Conservation (phyloP, 1,140 invertebrate genomes). For the Apis florea region DNA sequence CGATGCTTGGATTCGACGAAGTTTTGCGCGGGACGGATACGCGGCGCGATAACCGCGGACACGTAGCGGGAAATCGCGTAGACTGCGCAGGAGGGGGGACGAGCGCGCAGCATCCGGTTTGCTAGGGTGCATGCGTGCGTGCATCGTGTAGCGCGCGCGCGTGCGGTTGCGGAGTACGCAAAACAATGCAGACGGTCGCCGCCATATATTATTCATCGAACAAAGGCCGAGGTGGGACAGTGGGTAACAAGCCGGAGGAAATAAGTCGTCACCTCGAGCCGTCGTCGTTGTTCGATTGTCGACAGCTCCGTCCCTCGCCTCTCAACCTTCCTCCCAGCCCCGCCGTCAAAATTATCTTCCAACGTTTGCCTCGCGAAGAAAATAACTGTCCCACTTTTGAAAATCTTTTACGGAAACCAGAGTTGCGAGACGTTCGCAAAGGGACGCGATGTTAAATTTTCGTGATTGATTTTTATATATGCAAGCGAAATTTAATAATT, state of each 20-base stretch:
- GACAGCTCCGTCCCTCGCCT: slow-evolving; percentile 1
- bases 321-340: background rate
- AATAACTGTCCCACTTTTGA: too few species aligned
- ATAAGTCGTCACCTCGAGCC: slow-evolving; percentile 64
- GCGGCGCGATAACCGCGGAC: slow-evolving; percentile 51
- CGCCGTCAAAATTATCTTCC: background rate
- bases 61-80: slow-evolving; percentile 71
- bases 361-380: background rate
- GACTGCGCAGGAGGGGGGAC: slow-evolving; percentile 59
- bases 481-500: too few species aligned
- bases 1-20: slow-evolving; percentile 39
- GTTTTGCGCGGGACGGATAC: slow-evolving; percentile 59
- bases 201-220: slow-evolving; percentile 74
- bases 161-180: slow-evolving; percentile 52
- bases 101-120: slow-evolving; percentile 70
- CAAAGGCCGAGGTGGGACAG: slow-evolving; percentile 52
- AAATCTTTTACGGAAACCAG: too few species aligned
- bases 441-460: background rate
- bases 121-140: slow-evolving; percentile 31
- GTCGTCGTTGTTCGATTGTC: slow-evolving; percentile 31
- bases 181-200: slow-evolving; percentile 70
- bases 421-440: too few species aligned
- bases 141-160: background rate
- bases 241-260: slow-evolving; percentile 59
- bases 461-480: background rate